Conservation (phyloP, 2,888 invertebrate species). For the Callyntrura sp. region DNA sequence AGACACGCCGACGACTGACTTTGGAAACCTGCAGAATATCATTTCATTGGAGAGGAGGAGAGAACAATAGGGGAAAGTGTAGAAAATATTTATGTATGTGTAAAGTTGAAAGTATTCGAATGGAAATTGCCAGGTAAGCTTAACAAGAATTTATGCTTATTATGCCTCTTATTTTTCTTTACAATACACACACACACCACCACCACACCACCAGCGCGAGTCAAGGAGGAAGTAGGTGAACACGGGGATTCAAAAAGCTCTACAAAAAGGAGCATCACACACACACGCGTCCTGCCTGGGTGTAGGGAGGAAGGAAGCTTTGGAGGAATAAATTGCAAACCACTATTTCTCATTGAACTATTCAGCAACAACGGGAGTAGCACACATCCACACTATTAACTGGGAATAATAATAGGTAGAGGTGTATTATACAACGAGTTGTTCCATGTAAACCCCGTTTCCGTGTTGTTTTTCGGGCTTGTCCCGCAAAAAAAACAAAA, state of each 20-base stretch:
- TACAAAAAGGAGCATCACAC: slow-evolving; percentile 2
- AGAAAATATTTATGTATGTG: slow-evolving; percentile 2
- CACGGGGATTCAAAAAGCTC: slow-evolving; percentile 37
- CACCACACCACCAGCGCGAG: too few relatives aligned
- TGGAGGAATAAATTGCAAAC: slow-evolving; percentile 35
- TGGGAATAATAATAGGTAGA: not conserved
- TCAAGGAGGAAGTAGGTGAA: slow-evolving; percentile 25
- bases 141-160: slow-evolving; percentile 73
- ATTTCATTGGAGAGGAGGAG: slow-evolving; percentile 11
- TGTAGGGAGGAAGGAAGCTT: slow-evolving; percentile 31
- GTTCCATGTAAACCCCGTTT: not conserved
- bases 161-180: slow-evolving; percentile 36
- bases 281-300: not conserved
- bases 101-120: not conserved
- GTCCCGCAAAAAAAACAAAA: not conserved
- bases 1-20: not conserved
- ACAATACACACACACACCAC: not conserved
- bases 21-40: slow-evolving; percentile 9
- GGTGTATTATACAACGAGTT: not conserved
- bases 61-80: not conserved
- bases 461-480: slow-evolving; percentile 3
- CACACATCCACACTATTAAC: slow-evolving; percentile 14
- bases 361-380: not conserved
- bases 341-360: slow-evolving; percentile 37
- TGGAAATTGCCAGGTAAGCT: slow-evolving; percentile 69